These are phyloP conservation scores for Dreissena rostriformis DNA, from an alignment of 1,140 invertebrate species.

Conservation along the genomic window DNA sequence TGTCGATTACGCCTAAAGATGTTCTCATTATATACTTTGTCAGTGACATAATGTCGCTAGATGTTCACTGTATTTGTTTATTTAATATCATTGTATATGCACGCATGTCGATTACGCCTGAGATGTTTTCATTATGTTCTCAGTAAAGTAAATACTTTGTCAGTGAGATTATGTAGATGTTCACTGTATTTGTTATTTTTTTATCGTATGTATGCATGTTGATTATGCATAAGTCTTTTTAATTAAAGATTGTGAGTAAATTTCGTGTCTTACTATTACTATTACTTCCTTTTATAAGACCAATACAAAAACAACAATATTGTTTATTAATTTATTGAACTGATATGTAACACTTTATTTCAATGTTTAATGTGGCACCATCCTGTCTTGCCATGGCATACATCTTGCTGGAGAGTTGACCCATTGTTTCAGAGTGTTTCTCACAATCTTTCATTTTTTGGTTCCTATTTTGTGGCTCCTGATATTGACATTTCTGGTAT, in stretches of 20 bases:
- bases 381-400: conserved; percentile 23
- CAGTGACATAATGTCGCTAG: too few relatives aligned
- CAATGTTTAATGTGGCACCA: not conserved
- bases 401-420: conserved; percentile 30
- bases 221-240: conserved; percentile 5
- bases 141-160: too few relatives aligned
- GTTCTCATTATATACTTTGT: too few relatives aligned
- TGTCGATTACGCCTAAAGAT: too few relatives aligned
- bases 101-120: too few relatives aligned
- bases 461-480: conserved; percentile 8
- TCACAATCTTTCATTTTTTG: conserved; percentile 12
- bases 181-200: too few relatives aligned
- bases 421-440: conserved; percentile 21
- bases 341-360: not conserved
- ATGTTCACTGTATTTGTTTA: too few relatives aligned
- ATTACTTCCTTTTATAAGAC: conserved; percentile 1
- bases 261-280: conserved; percentile 3
- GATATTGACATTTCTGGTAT: conserved; percentile 21
- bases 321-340: not conserved
- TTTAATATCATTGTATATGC: too few relatives aligned
- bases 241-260: not conserved
- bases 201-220: not conserved
- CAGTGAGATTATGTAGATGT: too few relatives aligned
- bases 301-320: not conserved
- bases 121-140: too few relatives aligned